phyloP scores from a whole-genome alignment of 2,797 vertebrate species.

The Gobionotothen gibberifrons region DNA sequence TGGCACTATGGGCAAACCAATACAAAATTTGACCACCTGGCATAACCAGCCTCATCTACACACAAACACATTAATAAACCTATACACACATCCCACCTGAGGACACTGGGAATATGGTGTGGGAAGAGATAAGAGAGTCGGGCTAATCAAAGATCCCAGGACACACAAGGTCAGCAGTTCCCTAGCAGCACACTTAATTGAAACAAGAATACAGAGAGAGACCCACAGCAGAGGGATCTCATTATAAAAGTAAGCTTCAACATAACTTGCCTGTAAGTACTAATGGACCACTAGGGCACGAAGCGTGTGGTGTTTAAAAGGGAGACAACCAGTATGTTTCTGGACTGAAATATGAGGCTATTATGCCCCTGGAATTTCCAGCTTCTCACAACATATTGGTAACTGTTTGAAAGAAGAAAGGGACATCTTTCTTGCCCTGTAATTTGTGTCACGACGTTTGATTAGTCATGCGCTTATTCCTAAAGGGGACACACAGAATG shows the following conservation, averaged over 20 bases:
- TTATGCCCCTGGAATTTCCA: slow-evolving; percentile 39
- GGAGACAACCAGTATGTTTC: background rate
- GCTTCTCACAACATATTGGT: slow-evolving; percentile 31
- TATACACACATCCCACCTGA: slow-evolving; percentile 26
- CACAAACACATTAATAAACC: slow-evolving; percentile 12
- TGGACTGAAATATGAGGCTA: slow-evolving; percentile 37
- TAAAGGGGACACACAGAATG: slow-evolving; percentile 26
- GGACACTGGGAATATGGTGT: slow-evolving; percentile 1
- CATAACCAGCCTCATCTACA: slow-evolving; percentile 3
- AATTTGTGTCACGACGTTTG: slow-evolving; percentile 49
- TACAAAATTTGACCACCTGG: slow-evolving; percentile 35
- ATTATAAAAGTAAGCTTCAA: slow-evolving; percentile 34
- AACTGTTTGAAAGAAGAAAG: slow-evolving; percentile 33
- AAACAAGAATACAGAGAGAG: slow-evolving; percentile 12
- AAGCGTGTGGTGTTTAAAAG: slow-evolving; percentile 15
- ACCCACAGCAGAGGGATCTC: slow-evolving; percentile 22
- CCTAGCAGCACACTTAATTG: slow-evolving; percentile 23
- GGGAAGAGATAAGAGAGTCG: background rate
- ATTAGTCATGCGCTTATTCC: slow-evolving; percentile 34
- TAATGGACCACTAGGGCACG: slow-evolving; percentile 36
- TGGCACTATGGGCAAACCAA: slow-evolving; percentile 10
- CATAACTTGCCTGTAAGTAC: background rate
- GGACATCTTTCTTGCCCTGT: slow-evolving; percentile 31
- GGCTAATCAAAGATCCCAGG: background rate
- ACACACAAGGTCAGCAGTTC: slow-evolving; percentile 31